Base-by-base conservation (phyloP, 2,113 vertebrate species). In the Dipodomys ordii region DNA sequence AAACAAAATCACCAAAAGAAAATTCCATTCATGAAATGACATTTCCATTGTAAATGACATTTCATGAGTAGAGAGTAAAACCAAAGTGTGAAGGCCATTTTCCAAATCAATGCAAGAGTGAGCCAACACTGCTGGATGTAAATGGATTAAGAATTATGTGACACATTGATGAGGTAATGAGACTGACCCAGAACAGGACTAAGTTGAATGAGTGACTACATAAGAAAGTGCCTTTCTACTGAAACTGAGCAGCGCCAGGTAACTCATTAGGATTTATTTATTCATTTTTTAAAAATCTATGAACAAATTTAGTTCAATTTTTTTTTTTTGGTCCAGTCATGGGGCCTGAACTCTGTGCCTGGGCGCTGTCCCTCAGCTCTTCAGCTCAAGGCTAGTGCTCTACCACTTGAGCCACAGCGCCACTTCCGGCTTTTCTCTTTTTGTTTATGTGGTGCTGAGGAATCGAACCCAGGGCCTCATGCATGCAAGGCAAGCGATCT, bases 11-110 rank as follows among this genome's bases (percentile, higher is more conserved):
- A 73, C 22, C 6, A 25, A 28, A 57, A 68, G 79, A 92, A 87
- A 92, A 82, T 73, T 83, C 57, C 77, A 81, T 81, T 91, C 62
- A 80, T 65, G 60, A 88, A 93, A 88, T 9, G 12, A 77, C 84
- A 81, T 84, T 67, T 62, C 60, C 72, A 64, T 81, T 25, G 35
- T 57, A 62, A 64, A 76, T 67, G 60, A 35, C 15, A 83, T 71
- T 86, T 90, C 27, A 32, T 85, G 62, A 95, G 25, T 30, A 69
- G 69, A 91, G 73, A 90, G 6, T 60, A 83, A 91, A 94, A 91
- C 53, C 72, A 46, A 90, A 92, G 64, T 60, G 65, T 78, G 81
- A 93, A 92, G 78, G 73, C 83, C 39, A 88, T 77, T 85, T 87
- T 94, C 69, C 78, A 71, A 94, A 62, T 79, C 84, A 91, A 1